These are phyloP conservation scores for Lepetodrilus schrolli DNA, from an alignment of 2,888 invertebrate species.

Conservation along the genomic window DNA sequence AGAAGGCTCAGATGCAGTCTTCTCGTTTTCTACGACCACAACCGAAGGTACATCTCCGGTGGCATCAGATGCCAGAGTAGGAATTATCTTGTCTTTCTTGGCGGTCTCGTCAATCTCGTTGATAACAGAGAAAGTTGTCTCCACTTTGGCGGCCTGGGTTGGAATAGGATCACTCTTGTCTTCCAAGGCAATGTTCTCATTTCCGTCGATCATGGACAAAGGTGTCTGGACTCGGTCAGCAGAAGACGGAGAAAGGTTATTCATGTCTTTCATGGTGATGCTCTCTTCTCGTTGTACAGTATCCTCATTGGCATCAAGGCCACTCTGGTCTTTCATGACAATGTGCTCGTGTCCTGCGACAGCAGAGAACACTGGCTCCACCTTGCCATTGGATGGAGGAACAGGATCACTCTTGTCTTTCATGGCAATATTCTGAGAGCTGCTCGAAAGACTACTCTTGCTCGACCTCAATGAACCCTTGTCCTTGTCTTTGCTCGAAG, in stretches of 20 bases:
- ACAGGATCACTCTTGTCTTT: slow-evolving; percentile 14
- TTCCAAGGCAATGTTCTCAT: slow-evolving; percentile 5
- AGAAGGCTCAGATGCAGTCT: too few species aligned
- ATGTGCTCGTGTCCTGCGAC: slow-evolving; percentile 7
- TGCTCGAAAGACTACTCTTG: not conserved
- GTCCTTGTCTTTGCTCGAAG: not conserved
- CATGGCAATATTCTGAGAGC: slow-evolving; percentile 7
- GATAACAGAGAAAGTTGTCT: slow-evolving; percentile 4
- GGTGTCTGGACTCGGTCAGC: too few species aligned
- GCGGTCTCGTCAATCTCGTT: slow-evolving; percentile 2
- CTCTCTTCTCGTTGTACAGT: too few species aligned
- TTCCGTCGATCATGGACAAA: too few species aligned
- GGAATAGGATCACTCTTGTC: slow-evolving; percentile 9
- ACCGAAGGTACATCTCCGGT: too few species aligned
- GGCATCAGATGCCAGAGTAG: too few species aligned
- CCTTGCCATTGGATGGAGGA: not conserved
- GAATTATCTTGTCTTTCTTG: not conserved
- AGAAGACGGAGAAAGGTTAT: too few species aligned
- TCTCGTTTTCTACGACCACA: too few species aligned
- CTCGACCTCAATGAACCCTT: not conserved
- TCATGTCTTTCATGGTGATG: too few species aligned
- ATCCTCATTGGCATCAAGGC: too few species aligned
- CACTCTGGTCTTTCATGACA: too few species aligned
- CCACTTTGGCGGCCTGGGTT: not conserved
- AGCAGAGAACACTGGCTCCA: not conserved